Evolutionary conservation across 2,888 invertebrate genomes (phyloP), one percentile per base, ranked within the genome.

Genomic region (Platypus cylindrus): DNA sequence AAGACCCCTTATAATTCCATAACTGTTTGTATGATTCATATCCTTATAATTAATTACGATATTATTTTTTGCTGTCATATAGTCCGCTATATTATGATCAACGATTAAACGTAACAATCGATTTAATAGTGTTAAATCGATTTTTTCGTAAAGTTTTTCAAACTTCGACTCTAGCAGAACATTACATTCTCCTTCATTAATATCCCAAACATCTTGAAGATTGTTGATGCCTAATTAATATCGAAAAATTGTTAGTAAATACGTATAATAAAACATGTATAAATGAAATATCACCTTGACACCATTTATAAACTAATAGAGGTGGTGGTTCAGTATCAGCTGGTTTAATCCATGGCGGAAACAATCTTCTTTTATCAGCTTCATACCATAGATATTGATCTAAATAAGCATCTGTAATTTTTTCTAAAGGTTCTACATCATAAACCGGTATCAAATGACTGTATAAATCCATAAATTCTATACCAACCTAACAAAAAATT

Each of bases 21-120:
- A 99, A 51, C 95, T 94, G 75, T 99, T 99, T 0, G 95, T 97
- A 63, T 99, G 98, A 64, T 98, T 98, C 98, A 99, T 99, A 59
- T 99, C 98, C 70, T 97, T 98, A 66, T 98, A 99, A 64, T 97
- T 98, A 46, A 99, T 97, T 34, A 95, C 90, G n/a, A 99, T 94
- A 66, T 99, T 99, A 65, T 98, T 98, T 65, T 99, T 99, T 2
- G 98, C 95, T 0, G 98, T 97, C 95, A 99, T 98, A 66, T 99
- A 99, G 74, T 99, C 98, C 48, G 98, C 98, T 55, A 99, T 99
- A 62, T 99, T 99, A 65, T 99, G 98, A 66, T 99, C 98, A 25
- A 99, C 97, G 50, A 99, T 98, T 34, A 99, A 67, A 50, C 97
- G 79, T 32, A 99, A 66, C 53, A 99, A 65, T 62, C 98, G 77